Base-by-base conservation (phyloP, 2,113 vertebrate species). In the Thryonomys swinderianus region DNA sequence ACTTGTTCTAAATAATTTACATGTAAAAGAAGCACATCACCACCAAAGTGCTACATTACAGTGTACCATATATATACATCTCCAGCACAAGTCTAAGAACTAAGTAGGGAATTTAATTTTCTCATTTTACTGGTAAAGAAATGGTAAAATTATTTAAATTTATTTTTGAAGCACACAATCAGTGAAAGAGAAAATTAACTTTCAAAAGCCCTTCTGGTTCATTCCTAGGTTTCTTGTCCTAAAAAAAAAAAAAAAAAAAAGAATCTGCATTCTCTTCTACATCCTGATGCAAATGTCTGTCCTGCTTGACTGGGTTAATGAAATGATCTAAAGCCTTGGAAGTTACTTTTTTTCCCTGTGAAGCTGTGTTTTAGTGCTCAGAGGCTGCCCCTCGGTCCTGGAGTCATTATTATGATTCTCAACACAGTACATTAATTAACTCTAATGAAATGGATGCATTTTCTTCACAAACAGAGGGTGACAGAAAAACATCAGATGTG, bases 351-450 rank as follows among this genome's bases (percentile, higher is more conserved):
- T 80, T 12, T 14, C 32, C 4, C n/a, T 14, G 9, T 61, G 76
- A 73, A 76, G 6, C 5, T 61, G 0, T 83, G 51, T 37, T 61
- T 45, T 37, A 69, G 20, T 76, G 25, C 9, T 40, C 82, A 27
- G 27, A 45, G 57, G 42, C 1, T 74, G 16, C 7, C 30, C 40
- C 25, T 71, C 5, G 81, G 48, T 86, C 55, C 27, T 95, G 62
- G 53, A 37, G 74, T 82, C 78, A 90, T 90, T 88, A 92, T 64
- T 32, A 81, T 10, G 37, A 85, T 88, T 93, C 23, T 79, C 73
- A 80, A 51, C 5, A 59, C 71, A 4, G 13, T 80, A 87, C 13
- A 67, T 1, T 78, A 32, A 88, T 80, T 27, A 89, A 94, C 37
- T 87, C 37, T 73, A 92, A 53, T 82, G 37, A 93, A 94, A 95